Percentiles rank a stretch among this genome's conserved stretches.
phyloP scores from a whole-genome alignment of 1,140 invertebrate genomes.

The Drosophila dunni region DNA sequence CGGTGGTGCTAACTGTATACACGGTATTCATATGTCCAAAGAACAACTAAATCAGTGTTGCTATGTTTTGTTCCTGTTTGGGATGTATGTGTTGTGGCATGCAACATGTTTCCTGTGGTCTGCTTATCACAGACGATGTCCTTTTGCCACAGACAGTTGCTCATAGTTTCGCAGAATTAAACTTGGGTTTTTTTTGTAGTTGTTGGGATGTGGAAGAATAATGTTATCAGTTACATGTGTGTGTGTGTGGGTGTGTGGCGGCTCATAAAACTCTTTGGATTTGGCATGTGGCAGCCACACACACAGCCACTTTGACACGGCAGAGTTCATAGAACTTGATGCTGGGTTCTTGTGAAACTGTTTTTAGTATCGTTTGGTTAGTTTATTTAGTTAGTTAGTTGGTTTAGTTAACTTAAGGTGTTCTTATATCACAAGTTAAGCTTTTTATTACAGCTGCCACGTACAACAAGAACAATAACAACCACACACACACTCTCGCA shows the following conservation, averaged over 20 bases:
- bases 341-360: not conserved
- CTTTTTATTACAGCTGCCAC: constrained; percentile 53
- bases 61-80: constrained; percentile 14
- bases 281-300: constrained; percentile 29
- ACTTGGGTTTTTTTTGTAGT: constrained; percentile 15
- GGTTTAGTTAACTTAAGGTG: constrained; percentile 15
- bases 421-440: constrained; percentile 23
- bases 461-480: constrained; percentile 51
- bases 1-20: constrained; percentile 17
- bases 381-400: constrained; percentile 18
- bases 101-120: constrained; percentile 35
- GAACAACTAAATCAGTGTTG: constrained; percentile 48
- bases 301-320: not conserved
- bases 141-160: constrained; percentile 12
- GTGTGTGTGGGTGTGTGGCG: constrained; percentile 15
- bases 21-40: constrained; percentile 1
- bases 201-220: constrained; percentile 21
- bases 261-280: constrained; percentile 28
- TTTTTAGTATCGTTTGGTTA: constrained; percentile 21
- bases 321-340: constrained; percentile 24
- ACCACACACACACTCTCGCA: not conserved
- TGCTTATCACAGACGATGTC: constrained; percentile 25
- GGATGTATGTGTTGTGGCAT: not conserved
- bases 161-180: constrained; percentile 35
- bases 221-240: constrained; percentile 18